phyloP scores from a whole-genome alignment of 2,113 vertebrate species.

The Centropus unirufus region DNA sequence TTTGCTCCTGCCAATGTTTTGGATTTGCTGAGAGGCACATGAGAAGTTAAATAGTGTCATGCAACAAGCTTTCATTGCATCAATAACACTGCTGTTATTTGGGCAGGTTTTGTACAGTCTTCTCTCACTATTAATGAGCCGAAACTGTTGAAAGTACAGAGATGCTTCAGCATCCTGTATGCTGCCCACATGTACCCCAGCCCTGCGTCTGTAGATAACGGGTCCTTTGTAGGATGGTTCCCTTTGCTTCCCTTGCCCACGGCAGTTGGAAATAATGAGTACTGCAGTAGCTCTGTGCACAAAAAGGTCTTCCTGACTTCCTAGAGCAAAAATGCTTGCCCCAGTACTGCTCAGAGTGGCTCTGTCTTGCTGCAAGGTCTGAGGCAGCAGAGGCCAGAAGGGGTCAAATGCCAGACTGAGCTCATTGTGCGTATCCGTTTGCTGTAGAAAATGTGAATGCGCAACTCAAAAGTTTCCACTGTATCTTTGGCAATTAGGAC shows the following conservation, averaged over 20 bases:
- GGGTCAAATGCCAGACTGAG: constrained; percentile 16
- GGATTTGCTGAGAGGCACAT: neutral
- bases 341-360: neutral
- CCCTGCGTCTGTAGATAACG: neutral
- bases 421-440: neutral
- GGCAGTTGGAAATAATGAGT: constrained; percentile 8
- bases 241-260: neutral
- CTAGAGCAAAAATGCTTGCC: constrained; percentile 27
- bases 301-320: constrained; percentile 27
- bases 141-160: neutral
- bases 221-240: neutral
- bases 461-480: constrained; percentile 33
- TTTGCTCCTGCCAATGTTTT: neutral
- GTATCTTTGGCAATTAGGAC: neutral
- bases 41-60: neutral
- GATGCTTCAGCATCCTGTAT: neutral
- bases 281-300: neutral
- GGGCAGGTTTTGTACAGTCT: neutral
- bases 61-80: neutral
- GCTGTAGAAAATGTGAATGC: constrained; percentile 3
- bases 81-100: neutral
- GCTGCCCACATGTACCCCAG: neutral
- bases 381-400: neutral
- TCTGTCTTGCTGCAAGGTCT: neutral
- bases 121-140: neutral